Conservation (phyloP, 2,113 vertebrate genomes). For the Strix uralensis region DNA sequence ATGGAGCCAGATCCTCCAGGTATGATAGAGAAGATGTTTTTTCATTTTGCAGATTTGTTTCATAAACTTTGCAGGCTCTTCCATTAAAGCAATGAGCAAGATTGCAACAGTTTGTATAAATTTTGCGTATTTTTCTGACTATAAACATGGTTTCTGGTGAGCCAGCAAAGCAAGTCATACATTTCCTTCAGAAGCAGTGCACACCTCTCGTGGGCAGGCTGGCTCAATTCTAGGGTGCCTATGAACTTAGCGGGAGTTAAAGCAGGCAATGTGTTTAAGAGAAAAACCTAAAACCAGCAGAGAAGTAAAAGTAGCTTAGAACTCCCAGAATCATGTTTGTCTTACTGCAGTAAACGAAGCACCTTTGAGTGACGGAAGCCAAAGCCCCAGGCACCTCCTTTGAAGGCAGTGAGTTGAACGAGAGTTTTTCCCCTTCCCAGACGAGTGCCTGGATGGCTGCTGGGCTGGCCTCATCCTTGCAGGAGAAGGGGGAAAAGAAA, state of each 20-base stretch:
- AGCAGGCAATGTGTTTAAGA: neutral
- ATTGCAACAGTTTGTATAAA: neutral
- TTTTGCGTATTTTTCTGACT: neutral
- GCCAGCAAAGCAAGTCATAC: neutral
- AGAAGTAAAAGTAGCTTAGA: neutral
- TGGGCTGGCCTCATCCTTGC: neutral
- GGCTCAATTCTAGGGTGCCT: neutral
- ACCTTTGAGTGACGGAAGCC: neutral
- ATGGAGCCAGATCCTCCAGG: neutral
- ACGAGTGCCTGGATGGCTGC: neutral
- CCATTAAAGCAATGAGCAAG: neutral
- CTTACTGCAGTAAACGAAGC: neutral
- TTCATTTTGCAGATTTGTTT: neutral
- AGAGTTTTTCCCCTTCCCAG: neutral
- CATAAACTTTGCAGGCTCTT: neutral
- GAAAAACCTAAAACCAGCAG: neutral
- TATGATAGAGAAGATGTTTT: too few species aligned
- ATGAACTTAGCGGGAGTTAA: neutral
- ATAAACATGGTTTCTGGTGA: neutral
- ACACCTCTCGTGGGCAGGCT: neutral
- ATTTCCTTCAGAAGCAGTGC: neutral
- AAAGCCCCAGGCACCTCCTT: neutral
- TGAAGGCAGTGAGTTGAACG: neutral
- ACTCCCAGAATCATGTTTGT: neutral
- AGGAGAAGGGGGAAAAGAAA: neutral